Evolutionary conservation across 2,113 vertebrate species (phyloP), one percentile per base, ranked within the genome.

Genomic region (Eubucco bourcierii): DNA sequence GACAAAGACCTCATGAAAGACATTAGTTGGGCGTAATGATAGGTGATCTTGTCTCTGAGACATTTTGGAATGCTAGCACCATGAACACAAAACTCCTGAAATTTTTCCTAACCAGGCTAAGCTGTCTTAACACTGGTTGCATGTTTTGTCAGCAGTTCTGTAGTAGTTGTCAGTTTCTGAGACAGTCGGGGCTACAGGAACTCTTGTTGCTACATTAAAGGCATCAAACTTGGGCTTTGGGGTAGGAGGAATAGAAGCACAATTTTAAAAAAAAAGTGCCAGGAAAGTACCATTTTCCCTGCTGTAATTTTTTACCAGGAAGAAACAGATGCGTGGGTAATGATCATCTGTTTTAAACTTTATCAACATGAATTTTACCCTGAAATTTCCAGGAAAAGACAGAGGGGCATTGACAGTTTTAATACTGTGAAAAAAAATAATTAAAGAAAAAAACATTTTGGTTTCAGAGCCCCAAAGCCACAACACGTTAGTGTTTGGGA

Each of bases 261-360:
- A 29, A 76, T 70, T 84, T 84, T 79, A 90, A 82, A 34, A 82
- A 76, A 73, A 90, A 86, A 50, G 17, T 39, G 37, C 29, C 65
- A 87, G 34, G 47, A 87, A 87, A 90, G 7, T 80, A 92, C 76
- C n/a, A 52, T 84, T 84, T 87, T 28, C 23, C 24, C 29, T 78
- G 50, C n/a, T 50, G 39, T 73, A 12, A 82, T 89, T 80, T 92
- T 41, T 20, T 58, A 3, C 1, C 66, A 74, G 91, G 46, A 71
- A 79, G 67, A 89, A 95, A 76, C 79, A 94, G 34, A 84, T 83
- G 75, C 79, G 28, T 68, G n/a, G 7, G 55, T 87, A 89, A 87
- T 64, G 41, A 70, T 25, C 4, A 4, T 44, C 34, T 41, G 75
- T 68, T 77, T 92, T 63, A 89, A 71, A 87, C 66, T 37, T 85